These are phyloP conservation scores for Coreoperca whiteheadi DNA, from an alignment of 2,113 vertebrate species.

Conservation along the genomic window DNA sequence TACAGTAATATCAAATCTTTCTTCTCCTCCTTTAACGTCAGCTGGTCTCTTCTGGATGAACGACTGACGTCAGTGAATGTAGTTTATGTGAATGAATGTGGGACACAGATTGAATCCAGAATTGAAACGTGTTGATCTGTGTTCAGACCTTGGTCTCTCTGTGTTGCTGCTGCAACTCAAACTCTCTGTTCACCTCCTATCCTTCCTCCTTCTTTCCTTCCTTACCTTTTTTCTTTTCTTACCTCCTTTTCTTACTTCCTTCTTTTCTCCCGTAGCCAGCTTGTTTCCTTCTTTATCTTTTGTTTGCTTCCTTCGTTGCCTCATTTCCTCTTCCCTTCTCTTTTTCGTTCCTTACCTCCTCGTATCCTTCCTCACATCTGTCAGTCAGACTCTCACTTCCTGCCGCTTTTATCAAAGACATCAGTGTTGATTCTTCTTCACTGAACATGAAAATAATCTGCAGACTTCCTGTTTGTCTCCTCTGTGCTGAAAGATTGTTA, in stretches of 20 bases:
- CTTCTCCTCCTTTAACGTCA: no score
- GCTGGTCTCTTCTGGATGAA: no score
- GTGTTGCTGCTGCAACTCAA: no score
- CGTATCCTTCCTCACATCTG: neutral
- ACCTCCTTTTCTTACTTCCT: neutral
- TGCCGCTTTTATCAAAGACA: no score
- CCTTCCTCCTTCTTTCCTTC: neutral
- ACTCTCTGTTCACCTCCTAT: no score
- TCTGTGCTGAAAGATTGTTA: neutral
- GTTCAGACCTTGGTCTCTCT: neutral
- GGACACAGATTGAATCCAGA: no score
- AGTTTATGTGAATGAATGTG: no score
- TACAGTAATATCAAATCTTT: no score
- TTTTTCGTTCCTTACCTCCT: neutral
- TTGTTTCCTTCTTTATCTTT: neutral
- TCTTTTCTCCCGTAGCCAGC: no score
- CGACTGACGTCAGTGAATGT: no score
- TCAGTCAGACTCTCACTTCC: no score
- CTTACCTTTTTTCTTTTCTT: no score
- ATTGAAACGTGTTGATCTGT: neutral
- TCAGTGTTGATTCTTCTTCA: neutral
- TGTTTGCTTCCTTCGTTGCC: neutral
- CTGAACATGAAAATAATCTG: neutral
- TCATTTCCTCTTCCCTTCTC: neutral
- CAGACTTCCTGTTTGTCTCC: neutral